phyloP scores from a whole-genome alignment of 2,888 invertebrate species.

The Acleris sparsana region DNA sequence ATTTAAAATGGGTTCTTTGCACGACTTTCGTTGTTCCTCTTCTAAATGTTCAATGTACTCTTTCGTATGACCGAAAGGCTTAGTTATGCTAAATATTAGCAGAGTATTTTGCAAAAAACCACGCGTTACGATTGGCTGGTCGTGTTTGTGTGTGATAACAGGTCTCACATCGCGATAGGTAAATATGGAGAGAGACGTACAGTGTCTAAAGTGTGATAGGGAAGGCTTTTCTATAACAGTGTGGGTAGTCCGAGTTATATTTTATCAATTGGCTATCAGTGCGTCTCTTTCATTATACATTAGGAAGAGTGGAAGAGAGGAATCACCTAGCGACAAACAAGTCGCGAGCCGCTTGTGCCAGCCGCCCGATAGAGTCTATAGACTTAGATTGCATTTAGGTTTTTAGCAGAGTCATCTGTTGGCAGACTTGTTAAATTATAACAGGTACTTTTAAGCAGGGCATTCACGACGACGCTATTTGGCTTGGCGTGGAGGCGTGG shows the following conservation, averaged over 20 bases:
- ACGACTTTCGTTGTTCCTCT: slow-evolving; percentile 2
- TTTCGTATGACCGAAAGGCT: too few relatives aligned
- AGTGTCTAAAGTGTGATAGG: slow-evolving; percentile 14
- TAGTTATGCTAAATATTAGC: slow-evolving; percentile 16
- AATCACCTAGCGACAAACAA: too few relatives aligned
- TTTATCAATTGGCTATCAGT: too few relatives aligned
- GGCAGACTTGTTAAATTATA: neutral
- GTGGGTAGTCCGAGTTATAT: too few relatives aligned
- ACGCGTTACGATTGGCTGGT: slow-evolving; percentile 13
- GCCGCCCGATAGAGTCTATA: neutral
- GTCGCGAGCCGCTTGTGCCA: too few relatives aligned
- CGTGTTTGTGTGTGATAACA: slow-evolving; percentile 9
- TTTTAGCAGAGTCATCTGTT: neutral
- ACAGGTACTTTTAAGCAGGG: too few relatives aligned
- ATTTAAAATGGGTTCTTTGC: neutral
- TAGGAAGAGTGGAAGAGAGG: too few relatives aligned
- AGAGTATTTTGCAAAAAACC: slow-evolving; percentile 16
- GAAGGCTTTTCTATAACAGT: neutral
- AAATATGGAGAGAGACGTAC: slow-evolving; percentile 7
- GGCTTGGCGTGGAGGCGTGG: too few relatives aligned
- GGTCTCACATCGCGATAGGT: neutral
- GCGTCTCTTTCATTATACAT: too few relatives aligned
- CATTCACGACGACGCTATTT: too few relatives aligned
- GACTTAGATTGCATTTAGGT: neutral
- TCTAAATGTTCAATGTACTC: neutral